phyloP scores from a whole-genome alignment of 1,140 invertebrate genomes.

The Drosophila asahinai region DNA sequence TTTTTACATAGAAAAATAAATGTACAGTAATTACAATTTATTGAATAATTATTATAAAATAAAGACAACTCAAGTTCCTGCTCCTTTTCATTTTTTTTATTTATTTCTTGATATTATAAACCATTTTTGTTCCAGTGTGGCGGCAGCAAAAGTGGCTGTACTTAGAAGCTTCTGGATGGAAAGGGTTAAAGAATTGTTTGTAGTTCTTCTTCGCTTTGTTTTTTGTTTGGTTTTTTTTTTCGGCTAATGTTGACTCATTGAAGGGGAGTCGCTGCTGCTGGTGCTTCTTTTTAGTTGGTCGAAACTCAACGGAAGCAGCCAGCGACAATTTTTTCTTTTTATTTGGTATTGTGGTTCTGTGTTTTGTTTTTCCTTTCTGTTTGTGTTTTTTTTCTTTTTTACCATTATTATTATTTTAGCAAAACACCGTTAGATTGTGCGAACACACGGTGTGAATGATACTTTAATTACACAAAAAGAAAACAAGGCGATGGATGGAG shows the following conservation, averaged over 20 bases:
- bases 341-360: constrained; percentile 30
- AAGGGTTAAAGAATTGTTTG: constrained; percentile 6
- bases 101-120: neutral
- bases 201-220: neutral
- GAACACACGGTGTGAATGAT: constrained; percentile 80
- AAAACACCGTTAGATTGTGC: constrained; percentile 79
- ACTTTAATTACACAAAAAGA: constrained; percentile 69
- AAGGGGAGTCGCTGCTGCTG: constrained; percentile 27
- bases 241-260: constrained; percentile 55
- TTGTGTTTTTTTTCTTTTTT: constrained; percentile 22
- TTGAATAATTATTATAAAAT: too few species aligned
- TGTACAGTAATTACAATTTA: too few species aligned
- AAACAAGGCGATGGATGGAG: constrained; percentile 8
- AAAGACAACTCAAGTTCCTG: too few species aligned
- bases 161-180: neutral
- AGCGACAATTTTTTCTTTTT: constrained; percentile 48
- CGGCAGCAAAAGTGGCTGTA: neutral
- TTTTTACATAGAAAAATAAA: too few species aligned
- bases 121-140: neutral
- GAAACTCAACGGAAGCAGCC: constrained; percentile 66
- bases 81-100: neutral
- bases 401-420: constrained; percentile 73
- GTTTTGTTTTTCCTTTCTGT: constrained; percentile 27
- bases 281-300: constrained; percentile 39
- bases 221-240: constrained; percentile 18